Evolutionary conservation across 1,140 invertebrate species (phyloP).

Genomic region (Temnothorax longispinosus): DNA sequence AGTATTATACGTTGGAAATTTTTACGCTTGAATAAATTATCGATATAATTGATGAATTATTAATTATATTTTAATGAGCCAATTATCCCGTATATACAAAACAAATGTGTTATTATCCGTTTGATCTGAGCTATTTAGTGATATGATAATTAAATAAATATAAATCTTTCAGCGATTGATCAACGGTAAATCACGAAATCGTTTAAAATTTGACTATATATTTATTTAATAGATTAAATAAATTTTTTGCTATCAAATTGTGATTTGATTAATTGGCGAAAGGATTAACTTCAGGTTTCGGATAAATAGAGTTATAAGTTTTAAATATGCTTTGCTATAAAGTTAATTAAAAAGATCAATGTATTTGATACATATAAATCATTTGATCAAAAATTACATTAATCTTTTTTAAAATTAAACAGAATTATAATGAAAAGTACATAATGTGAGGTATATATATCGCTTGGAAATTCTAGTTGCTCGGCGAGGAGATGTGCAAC

Average conservation of each 20-base stretch:
- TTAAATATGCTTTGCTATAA: neutral
- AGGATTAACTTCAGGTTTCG: neutral
- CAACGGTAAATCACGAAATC: neutral
- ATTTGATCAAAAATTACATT: neutral
- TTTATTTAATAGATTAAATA: slow-evolving; percentile 1
- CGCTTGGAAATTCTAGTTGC: slow-evolving; percentile 76
- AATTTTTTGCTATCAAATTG: neutral
- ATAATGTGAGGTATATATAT: neutral
- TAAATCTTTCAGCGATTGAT: neutral
- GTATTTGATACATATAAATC: neutral
- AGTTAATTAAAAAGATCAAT: neutral
- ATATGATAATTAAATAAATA: neutral
- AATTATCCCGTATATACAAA: neutral
- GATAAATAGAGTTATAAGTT: neutral
- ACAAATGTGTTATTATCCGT: neutral
- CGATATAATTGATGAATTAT: neutral
- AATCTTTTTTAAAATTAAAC: neutral
- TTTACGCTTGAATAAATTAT: slow-evolving; percentile 4
- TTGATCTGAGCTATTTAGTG: neutral
- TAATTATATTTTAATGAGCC: neutral
- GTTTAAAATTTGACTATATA: slow-evolving; percentile 3
- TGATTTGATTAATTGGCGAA: neutral
- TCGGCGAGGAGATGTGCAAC: slow-evolving; percentile 83
- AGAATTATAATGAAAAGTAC: neutral
- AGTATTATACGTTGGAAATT: slow-evolving; percentile 53